Percentiles rank a stretch among this genome's conserved stretches.
phyloP scores from a whole-genome alignment of 2,888 invertebrate genomes.

The Chironomus tentans region DNA sequence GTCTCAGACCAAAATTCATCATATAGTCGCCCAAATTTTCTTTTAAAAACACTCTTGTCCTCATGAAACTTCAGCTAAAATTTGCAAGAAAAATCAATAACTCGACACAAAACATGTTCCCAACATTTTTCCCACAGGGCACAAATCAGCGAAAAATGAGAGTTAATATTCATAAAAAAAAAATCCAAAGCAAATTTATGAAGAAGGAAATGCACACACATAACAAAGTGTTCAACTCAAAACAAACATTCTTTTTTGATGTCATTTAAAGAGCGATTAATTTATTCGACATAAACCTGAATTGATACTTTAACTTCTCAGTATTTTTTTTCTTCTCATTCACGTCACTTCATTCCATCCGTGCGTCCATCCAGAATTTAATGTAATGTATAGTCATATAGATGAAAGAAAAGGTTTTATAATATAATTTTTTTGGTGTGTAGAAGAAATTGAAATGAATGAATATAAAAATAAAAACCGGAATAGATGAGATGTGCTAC shows the following conservation, averaged over 20 bases:
- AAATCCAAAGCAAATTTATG: background rate
- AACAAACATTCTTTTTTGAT: constrained; percentile 4
- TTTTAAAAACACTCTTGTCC: too few relatives aligned
- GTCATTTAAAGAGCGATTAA: constrained; percentile 15
- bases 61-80: too few relatives aligned
- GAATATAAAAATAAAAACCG: background rate
- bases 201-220: background rate
- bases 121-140: background rate
- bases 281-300: constrained; percentile 11
- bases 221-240: background rate
- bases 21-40: too few relatives aligned
- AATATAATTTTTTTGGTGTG: background rate
- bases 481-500: constrained; percentile 7
- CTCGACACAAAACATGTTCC: too few relatives aligned
- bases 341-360: background rate
- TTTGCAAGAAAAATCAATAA: too few relatives aligned
- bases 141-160: background rate
- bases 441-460: too few relatives aligned
- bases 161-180: background rate
- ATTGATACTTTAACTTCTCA: background rate
- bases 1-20: too few relatives aligned
- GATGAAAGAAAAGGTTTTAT: background rate
- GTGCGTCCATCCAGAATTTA: background rate
- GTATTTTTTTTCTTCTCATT: background rate
- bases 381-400: background rate